phyloP scores from a whole-genome alignment of 2,888 invertebrate genomes.

The Chrysodeixis includens region DNA sequence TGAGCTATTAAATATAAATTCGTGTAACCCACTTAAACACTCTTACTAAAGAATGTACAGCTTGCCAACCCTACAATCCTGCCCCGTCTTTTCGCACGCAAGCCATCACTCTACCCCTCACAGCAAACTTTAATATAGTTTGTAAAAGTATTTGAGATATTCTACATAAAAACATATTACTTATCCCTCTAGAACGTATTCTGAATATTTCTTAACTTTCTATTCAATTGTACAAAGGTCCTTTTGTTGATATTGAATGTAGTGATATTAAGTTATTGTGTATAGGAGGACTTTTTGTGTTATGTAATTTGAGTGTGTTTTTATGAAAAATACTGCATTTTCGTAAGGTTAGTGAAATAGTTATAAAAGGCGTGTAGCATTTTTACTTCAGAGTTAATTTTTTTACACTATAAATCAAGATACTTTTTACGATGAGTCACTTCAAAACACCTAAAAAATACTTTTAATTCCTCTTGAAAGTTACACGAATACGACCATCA shows the following conservation, averaged over 20 bases:
- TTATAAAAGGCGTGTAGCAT: too few relatives aligned
- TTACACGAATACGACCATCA: too few relatives aligned
- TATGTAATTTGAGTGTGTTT: neutral
- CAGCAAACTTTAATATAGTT: constrained; percentile 68
- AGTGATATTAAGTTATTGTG: constrained; percentile 11
- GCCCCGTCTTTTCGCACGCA: constrained; percentile 46
- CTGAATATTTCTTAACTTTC: constrained; percentile 41
- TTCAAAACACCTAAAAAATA: too few relatives aligned
- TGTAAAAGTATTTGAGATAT: constrained; percentile 65
- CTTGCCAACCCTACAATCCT: constrained; percentile 22
- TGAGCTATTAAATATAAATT: too few relatives aligned
- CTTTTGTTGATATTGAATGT: constrained; percentile 36
- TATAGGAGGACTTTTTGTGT: neutral
- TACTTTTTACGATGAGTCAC: too few relatives aligned
- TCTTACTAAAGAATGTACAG: too few relatives aligned
- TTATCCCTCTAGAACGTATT: constrained; percentile 48
- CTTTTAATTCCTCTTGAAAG: too few relatives aligned
- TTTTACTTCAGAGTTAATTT: too few relatives aligned
- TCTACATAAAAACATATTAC: constrained; percentile 58
- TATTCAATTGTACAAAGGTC: constrained; percentile 50
- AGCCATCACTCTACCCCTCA: constrained; percentile 53
- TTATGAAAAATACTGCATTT: too few relatives aligned
- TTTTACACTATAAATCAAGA: too few relatives aligned
- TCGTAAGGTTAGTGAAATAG: too few relatives aligned
- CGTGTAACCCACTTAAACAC: too few relatives aligned